Evolutionary conservation across 2,797 vertebrate species (phyloP).

Genomic region (Danio tinwini): DNA sequence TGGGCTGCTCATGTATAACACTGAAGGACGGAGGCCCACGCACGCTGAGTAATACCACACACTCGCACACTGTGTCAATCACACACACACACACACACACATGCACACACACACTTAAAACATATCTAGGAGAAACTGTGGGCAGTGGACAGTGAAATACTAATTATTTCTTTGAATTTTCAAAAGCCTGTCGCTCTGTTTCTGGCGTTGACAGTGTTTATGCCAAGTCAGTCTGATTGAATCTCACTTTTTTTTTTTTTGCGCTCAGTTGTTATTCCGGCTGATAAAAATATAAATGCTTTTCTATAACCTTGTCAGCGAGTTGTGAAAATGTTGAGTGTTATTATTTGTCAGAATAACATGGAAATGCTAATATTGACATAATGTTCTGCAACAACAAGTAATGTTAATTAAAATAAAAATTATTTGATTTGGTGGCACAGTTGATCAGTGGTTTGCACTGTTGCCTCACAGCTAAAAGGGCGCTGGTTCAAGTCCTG

Average conservation of each 20-base stretch:
- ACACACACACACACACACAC: slow-evolving; percentile 24
- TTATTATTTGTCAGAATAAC: no score
- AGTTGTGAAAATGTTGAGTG: no score
- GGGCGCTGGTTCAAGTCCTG: no score
- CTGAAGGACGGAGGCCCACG: slow-evolving; percentile 54
- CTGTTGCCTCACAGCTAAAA: no score
- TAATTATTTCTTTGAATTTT: slow-evolving; percentile 7
- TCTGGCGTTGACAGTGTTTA: slow-evolving; percentile 6
- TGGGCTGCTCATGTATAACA: slow-evolving; percentile 40
- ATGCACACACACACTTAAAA: slow-evolving; percentile 30
- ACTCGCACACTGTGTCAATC: slow-evolving; percentile 35
- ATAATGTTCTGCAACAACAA: no score
- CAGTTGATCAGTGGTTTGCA: no score
- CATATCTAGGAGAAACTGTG: slow-evolving; percentile 33
- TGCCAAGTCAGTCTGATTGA: background rate
- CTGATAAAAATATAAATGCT: no score
- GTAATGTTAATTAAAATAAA: no score
- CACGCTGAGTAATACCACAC: slow-evolving; percentile 49
- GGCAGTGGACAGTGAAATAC: background rate
- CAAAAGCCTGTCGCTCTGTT: slow-evolving; percentile 8
- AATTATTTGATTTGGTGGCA: no score
- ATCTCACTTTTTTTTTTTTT: background rate
- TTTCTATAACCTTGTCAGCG: no score
- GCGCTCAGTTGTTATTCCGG: background rate
- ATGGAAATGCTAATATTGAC: no score